Conservation (phyloP, 2,888 invertebrate species). For the Lypha dubia region DNA sequence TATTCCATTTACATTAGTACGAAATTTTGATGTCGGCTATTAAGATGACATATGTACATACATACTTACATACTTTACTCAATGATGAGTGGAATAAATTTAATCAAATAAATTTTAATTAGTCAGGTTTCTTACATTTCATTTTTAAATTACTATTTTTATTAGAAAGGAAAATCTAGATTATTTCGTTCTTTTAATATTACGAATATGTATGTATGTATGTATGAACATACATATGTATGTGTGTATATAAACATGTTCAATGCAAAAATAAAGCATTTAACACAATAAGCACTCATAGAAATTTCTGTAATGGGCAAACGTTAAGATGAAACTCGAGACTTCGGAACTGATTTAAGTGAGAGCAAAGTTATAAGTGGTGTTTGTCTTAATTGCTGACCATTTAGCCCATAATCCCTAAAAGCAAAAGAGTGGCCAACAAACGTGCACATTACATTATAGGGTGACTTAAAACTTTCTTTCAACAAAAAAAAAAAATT, state of each 20-base stretch:
- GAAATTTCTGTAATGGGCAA: background rate
- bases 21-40: too few species aligned
- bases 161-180: too few species aligned
- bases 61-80: too few species aligned
- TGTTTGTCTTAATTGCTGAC: constrained; percentile 64
- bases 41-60: too few species aligned
- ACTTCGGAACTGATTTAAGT: constrained; percentile 59
- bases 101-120: too few species aligned
- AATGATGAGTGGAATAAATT: too few species aligned
- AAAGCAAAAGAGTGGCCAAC: constrained; percentile 29
- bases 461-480: constrained; percentile 59
- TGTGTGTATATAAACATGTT: background rate
- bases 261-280: background rate
- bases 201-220: background rate
- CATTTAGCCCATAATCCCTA: constrained; percentile 53
- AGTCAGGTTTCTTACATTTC: too few species aligned
- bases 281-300: background rate
- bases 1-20: too few species aligned
- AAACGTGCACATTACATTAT: constrained; percentile 55
- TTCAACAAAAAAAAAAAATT: constrained; percentile 46
- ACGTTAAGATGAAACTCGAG: constrained; percentile 45
- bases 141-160: too few species aligned
- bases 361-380: constrained; percentile 59
- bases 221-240: too few species aligned
- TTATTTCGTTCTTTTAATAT: too few species aligned